Percentiles rank a stretch among this genome's conserved stretches.
phyloP scores from a whole-genome alignment of 1,140 invertebrate genomes.

The Philopotamus ludificatus region DNA sequence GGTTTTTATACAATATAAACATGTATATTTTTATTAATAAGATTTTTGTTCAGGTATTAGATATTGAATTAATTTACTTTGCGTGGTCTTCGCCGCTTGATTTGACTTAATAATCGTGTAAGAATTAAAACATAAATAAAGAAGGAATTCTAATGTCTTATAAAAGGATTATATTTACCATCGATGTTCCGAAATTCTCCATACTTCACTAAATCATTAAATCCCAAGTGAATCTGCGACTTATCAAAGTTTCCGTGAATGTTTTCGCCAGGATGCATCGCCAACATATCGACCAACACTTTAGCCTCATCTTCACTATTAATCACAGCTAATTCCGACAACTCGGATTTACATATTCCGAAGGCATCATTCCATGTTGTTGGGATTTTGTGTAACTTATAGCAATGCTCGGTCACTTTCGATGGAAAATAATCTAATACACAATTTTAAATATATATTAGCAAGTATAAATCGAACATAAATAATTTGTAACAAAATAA shows the following conservation, averaged over 20 bases:
- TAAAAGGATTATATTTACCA: slow-evolving; percentile 3
- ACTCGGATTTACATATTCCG: slow-evolving; percentile 44
- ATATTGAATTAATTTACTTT: too few relatives aligned
- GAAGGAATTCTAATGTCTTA: too few relatives aligned
- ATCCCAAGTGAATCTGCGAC: slow-evolving; percentile 2
- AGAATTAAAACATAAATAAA: too few relatives aligned
- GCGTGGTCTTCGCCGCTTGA: too few relatives aligned
- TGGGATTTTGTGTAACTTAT: slow-evolving; percentile 47
- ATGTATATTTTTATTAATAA: too few relatives aligned
- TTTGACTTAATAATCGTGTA: too few relatives aligned
- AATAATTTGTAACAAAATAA: too few relatives aligned
- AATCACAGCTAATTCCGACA: slow-evolving; percentile 46
- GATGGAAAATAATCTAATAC: slow-evolving; percentile 1
- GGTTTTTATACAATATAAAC: too few relatives aligned
- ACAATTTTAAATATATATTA: too few relatives aligned
- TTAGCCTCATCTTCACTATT: slow-evolving; percentile 47
- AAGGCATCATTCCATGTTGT: slow-evolving; percentile 47
- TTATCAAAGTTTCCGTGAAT: slow-evolving; percentile 11
- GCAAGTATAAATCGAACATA: too few relatives aligned
- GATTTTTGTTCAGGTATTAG: not conserved
- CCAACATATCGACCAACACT: not conserved
- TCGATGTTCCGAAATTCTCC: not conserved
- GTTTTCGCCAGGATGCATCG: not conserved
- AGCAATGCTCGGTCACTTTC: slow-evolving; percentile 41
- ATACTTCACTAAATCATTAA: not conserved